Evolutionary conservation across 35 echinoderm and acorn worm genomes (phyloP), one percentile per base, ranked within the genome.

Genomic region (Eucidaris tribuloides): DNA sequence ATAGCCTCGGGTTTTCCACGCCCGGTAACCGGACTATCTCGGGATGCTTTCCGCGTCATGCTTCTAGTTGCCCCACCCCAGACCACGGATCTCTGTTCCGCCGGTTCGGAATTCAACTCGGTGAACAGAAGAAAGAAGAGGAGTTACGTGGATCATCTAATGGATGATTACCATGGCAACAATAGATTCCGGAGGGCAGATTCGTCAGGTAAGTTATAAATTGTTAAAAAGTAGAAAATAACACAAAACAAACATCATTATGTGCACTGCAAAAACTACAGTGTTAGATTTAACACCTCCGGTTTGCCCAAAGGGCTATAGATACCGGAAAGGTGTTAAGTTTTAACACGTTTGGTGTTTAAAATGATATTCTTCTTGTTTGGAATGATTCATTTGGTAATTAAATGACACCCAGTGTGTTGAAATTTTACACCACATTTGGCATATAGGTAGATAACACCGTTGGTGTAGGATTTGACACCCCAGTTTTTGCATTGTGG

Each of bases 1-100:
- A 35, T 86, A 34, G 90, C 60, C 3, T 58, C 24, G n/a, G 90
- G 84, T 19, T 92, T 82, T 41, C 90, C 90, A 3, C 42, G 42
- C 32, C 35, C 58, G 18, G 49, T 57, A 31, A 50, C 19, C 1
- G 40, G 28, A 41, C 34, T 44, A 25, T 74, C 68, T 0, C 37
- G 24, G 7, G 68, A 74, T 74, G 83, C 84, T 2, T 92, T 87
- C 37, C 56, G 48, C n/a, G 90, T 92, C n/a, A 87, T 92, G 90
- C 44, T 92, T 35, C 31, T 87, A 35, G 84, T 92, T 20, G 72
- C 76, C n/a, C 84, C 90, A 11, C 90, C 90, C 7, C 33, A 28
- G 20, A 82, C 79, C 45, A 87, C 90, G 42, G 90, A 92, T 0
- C 90, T 92, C 0, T 92, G 90, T 48, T 45, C 63, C 0, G 20